Evolutionary conservation across 1,140 invertebrate genomes (phyloP).

Genomic region (Lepidurus arcticus): DNA sequence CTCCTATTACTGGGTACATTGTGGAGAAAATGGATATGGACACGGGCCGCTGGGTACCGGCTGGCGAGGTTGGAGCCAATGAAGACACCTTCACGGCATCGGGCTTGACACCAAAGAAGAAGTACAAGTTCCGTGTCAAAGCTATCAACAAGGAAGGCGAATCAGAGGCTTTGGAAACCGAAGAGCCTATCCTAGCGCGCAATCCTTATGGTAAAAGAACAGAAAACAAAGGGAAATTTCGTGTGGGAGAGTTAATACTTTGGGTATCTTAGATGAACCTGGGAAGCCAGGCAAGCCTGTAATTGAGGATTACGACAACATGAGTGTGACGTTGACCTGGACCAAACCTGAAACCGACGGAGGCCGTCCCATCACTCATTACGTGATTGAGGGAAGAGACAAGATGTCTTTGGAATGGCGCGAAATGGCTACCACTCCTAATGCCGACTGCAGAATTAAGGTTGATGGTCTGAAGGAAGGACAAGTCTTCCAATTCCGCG

Average conservation of each 20-base stretch:
- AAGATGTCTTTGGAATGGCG: slow-evolving; percentile 85
- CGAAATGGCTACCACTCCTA: slow-evolving; percentile 74
- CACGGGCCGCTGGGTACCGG: slow-evolving; percentile 84
- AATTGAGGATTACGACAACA: slow-evolving; percentile 90
- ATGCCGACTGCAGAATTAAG: slow-evolving; percentile 67
- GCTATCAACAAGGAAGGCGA: slow-evolving; percentile 98
- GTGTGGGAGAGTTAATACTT: slow-evolving; percentile 2
- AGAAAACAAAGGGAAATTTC: not conserved
- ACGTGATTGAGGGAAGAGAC: slow-evolving; percentile 93
- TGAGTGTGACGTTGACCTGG: slow-evolving; percentile 85
- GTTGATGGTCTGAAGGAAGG: slow-evolving; percentile 87
- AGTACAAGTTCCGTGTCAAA: slow-evolving; percentile 96
- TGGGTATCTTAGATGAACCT: slow-evolving; percentile 62
- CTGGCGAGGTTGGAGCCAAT: slow-evolving; percentile 74
- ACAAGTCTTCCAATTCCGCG: slow-evolving; percentile 87
- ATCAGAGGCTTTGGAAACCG: slow-evolving; percentile 89
- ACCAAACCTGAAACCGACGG: slow-evolving; percentile 80
- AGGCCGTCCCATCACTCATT: slow-evolving; percentile 89
- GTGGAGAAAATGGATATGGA: slow-evolving; percentile 95
- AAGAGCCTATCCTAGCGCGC: slow-evolving; percentile 79
- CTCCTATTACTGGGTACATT: slow-evolving; percentile 88
- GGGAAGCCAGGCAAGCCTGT: slow-evolving; percentile 81
- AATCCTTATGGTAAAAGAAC: slow-evolving; percentile 82
- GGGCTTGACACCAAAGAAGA: slow-evolving; percentile 91
- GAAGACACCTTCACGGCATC: slow-evolving; percentile 78